Evolutionary conservation across 2,797 vertebrate genomes (phyloP).

Genomic region (Megaceryle alcyon): DNA sequence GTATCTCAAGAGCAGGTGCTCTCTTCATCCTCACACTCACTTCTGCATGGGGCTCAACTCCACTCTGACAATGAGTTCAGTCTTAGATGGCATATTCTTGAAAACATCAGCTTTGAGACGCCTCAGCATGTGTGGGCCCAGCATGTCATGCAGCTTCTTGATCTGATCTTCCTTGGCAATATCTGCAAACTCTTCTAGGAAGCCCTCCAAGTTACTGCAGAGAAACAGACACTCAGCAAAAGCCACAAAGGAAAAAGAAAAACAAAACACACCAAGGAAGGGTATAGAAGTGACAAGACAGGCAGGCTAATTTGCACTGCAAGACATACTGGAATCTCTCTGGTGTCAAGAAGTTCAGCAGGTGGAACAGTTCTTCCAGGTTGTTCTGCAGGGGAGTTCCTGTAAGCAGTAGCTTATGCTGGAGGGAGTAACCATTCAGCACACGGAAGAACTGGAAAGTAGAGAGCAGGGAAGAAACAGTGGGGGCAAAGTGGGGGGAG

Average conservation of each 20-base stretch:
- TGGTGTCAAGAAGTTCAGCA: constrained; percentile 96
- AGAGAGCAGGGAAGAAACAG: not conserved
- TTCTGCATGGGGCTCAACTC: constrained; percentile 98
- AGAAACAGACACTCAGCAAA: constrained; percentile 40
- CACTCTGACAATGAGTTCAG: constrained; percentile 95
- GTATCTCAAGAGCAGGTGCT: not conserved
- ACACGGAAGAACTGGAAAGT: constrained; percentile 91
- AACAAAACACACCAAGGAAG: not conserved
- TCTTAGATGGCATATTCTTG: constrained; percentile 99
- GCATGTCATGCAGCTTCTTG: constrained; percentile 98
- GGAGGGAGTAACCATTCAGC: constrained; percentile 95
- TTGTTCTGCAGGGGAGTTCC: constrained; percentile 98
- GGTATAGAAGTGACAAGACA: not conserved
- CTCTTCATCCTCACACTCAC: constrained; percentile 77
- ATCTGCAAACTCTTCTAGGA: constrained; percentile 98
- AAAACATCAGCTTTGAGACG: constrained; percentile 98
- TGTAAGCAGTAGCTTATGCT: constrained; percentile 96
- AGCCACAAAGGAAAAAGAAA: not conserved
- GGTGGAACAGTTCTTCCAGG: constrained; percentile 95
- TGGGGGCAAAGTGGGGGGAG: not conserved
- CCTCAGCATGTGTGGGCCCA: constrained; percentile 97
- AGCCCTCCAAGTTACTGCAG: constrained; percentile 93
- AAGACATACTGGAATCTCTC: constrained; percentile 94
- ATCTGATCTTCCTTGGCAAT: constrained; percentile 99
- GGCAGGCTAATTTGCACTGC: not conserved